Evolutionary conservation across 2,113 vertebrate genomes (phyloP).

Genomic region (Gambusia affinis): DNA sequence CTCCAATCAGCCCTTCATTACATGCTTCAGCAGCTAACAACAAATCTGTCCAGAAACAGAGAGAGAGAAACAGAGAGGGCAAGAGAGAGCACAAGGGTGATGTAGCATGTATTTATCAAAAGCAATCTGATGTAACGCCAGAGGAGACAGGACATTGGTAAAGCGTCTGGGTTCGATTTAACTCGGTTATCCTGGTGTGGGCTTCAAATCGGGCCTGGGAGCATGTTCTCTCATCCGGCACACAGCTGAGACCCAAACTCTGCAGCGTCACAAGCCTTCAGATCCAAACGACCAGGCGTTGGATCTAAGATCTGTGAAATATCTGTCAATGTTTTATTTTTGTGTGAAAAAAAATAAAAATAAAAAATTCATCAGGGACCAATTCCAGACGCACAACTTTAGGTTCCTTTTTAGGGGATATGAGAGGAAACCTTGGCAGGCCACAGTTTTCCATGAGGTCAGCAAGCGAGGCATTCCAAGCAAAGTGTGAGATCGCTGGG

Average conservation of each 20-base stretch:
- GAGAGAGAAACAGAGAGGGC: background rate
- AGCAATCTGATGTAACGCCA: conserved; percentile 55
- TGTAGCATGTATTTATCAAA: conserved; percentile 56
- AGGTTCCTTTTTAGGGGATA: conserved; percentile 80
- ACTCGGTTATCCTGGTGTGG: conserved; percentile 64
- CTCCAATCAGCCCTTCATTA: conserved; percentile 52
- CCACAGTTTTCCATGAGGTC: conserved; percentile 78
- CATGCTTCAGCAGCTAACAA: conserved; percentile 25
- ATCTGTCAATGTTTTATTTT: conserved; percentile 51
- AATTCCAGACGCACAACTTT: conserved; percentile 62
- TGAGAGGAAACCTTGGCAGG: conserved; percentile 74
- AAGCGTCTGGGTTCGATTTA: conserved; percentile 65
- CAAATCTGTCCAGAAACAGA: conserved; percentile 18
- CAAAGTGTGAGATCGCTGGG: conserved; percentile 68
- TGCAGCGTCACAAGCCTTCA: conserved; percentile 37
- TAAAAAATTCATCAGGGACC: conserved; percentile 46
- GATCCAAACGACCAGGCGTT: conserved; percentile 31
- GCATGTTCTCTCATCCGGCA: conserved; percentile 54
- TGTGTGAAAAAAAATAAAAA: conserved; percentile 36
- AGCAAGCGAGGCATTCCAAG: conserved; percentile 69
- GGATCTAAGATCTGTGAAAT: conserved; percentile 32
- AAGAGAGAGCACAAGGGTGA: conserved; percentile 9
- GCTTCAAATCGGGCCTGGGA: conserved; percentile 58
- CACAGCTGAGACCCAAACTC: conserved; percentile 66
- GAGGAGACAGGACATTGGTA: conserved; percentile 64